Conservation (phyloP, 2,888 invertebrate genomes). For the Stenodera caucasica region DNA sequence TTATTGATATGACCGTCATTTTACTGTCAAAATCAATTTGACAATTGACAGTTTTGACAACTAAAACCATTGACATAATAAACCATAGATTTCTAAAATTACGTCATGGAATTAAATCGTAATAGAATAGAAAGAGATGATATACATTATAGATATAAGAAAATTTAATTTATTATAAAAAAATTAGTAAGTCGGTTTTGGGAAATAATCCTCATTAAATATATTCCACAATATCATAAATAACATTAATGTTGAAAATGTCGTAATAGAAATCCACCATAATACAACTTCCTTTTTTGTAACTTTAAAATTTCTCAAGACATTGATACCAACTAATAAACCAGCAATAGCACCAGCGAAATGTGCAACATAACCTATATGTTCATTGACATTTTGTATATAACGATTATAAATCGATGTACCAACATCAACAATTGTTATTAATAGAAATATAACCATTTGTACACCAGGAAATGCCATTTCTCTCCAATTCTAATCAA, state of each 20-base stretch:
- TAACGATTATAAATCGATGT: conserved; percentile 87
- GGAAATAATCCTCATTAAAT: conserved; percentile 22
- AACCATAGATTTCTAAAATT: background rate
- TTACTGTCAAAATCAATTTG: background rate
- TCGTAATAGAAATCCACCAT: conserved; percentile 69
- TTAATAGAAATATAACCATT: conserved; percentile 72
- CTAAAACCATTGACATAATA: background rate
- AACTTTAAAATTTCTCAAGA: conserved; percentile 64
- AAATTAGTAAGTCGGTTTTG: background rate
- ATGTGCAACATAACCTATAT: conserved; percentile 82
- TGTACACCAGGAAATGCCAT: conserved; percentile 81
- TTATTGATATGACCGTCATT: background rate
- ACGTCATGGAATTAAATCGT: no score
- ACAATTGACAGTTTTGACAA: background rate
- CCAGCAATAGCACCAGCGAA: conserved; percentile 72
- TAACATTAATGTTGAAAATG: conserved; percentile 69
- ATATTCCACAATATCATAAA: conserved; percentile 34
- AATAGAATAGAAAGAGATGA: background rate
- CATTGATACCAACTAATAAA: conserved; percentile 64
- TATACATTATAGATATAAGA: no score
- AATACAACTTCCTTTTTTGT: conserved; percentile 63
- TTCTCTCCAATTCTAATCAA: conserved; percentile 84
- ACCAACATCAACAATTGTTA: conserved; percentile 79
- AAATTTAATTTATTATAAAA: background rate
- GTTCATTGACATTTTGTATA: conserved; percentile 57